phyloP scores from a whole-genome alignment of 2,888 invertebrate species.

The Nephrotoma guestfalica region DNA sequence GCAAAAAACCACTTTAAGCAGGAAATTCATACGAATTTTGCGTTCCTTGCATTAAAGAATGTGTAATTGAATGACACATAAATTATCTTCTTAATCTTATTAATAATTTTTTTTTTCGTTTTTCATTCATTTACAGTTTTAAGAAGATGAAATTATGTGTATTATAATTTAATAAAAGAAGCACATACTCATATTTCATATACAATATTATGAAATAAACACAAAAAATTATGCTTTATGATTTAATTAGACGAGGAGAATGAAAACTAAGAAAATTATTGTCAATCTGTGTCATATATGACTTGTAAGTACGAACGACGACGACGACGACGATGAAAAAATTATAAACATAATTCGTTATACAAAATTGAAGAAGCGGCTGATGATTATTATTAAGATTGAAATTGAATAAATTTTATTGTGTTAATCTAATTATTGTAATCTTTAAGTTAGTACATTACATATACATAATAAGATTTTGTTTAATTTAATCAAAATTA shows the following conservation, averaged over 20 bases:
- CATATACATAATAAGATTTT: neutral
- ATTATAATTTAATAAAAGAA: neutral
- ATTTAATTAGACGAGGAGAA: neutral
- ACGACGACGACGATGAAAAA: neutral
- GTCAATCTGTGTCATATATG: neutral
- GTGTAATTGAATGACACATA: neutral
- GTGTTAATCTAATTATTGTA: neutral
- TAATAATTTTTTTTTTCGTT: neutral
- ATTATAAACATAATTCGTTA: neutral
- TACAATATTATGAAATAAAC: neutral
- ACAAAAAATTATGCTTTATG: neutral
- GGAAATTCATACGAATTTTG: neutral
- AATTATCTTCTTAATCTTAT: neutral
- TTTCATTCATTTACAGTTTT: neutral
- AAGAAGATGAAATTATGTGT: neutral
- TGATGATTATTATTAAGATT: neutral
- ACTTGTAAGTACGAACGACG: no score
- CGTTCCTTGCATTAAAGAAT: neutral
- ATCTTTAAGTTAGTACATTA: neutral
- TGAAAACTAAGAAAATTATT: neutral
- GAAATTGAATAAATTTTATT: neutral
- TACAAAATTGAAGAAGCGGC: neutral
- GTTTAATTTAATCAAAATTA: neutral
- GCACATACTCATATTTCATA: neutral
- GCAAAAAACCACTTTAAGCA: neutral